Evolutionary conservation across 2,797 vertebrate genomes (phyloP).

Genomic region (Buphagus erythrorhynchus): DNA sequence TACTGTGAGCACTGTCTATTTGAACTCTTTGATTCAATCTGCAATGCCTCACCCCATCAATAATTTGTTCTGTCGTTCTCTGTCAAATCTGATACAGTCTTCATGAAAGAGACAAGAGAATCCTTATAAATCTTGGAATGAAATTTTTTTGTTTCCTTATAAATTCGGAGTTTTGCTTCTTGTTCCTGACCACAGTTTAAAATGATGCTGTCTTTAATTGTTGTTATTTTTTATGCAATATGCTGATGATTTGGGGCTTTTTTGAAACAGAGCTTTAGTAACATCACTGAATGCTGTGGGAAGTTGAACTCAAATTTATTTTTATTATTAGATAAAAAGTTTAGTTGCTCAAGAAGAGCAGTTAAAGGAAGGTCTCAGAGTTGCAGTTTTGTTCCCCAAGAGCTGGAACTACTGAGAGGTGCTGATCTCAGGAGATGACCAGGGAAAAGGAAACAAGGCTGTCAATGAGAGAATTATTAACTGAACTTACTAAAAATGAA

Average conservation of each 20-base stretch:
- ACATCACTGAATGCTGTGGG: not conserved
- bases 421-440: not conserved
- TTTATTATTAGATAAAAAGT: not conserved
- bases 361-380: not conserved
- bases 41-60: not conserved
- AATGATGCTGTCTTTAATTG: not conserved
- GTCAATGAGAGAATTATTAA: not conserved
- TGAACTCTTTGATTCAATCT: conserved; percentile 10
- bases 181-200: not conserved
- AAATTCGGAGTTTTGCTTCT: not conserved
- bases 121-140: not conserved
- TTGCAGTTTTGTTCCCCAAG: not conserved
- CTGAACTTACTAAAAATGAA: not conserved
- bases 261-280: not conserved
- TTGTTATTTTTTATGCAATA: not conserved
- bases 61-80: not conserved
- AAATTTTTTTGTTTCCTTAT: not conserved
- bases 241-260: not conserved
- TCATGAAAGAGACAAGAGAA: not conserved
- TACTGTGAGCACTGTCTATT: not conserved
- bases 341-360: not conserved
- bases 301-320: not conserved
- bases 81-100: not conserved
- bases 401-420: not conserved
- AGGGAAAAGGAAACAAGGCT: not conserved